Evolutionary conservation across 2,888 invertebrate genomes (phyloP).

Genomic region (Tachina grossa): DNA sequence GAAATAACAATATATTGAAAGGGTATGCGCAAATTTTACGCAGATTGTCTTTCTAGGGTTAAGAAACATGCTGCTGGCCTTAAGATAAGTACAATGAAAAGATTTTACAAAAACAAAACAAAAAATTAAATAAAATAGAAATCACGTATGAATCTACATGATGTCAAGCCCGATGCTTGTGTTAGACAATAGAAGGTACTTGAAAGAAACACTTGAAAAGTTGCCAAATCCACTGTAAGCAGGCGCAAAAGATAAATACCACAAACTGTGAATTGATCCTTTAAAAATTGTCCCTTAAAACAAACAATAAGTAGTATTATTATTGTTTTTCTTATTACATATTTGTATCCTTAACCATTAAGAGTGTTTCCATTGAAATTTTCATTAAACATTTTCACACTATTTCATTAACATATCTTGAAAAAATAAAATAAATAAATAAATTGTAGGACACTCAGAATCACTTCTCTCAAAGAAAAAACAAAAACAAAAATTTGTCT

Average conservation of each 20-base stretch:
- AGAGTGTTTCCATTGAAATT: constrained; percentile 51
- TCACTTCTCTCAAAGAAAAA: neutral
- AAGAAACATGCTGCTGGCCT: constrained; percentile 57
- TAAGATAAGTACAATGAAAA: constrained; percentile 29
- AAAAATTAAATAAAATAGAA: constrained; percentile 45
- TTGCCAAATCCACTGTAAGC: constrained; percentile 69
- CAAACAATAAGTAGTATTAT: constrained; percentile 15
- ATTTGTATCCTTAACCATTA: constrained; percentile 22
- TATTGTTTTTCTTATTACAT: neutral
- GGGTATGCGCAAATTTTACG: too few relatives aligned
- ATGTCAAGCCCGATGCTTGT: constrained; percentile 49
- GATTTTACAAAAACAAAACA: constrained; percentile 26
- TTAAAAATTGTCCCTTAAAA: constrained; percentile 29
- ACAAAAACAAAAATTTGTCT: neutral
- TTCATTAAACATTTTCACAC: constrained; percentile 56
- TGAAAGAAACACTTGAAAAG: constrained; percentile 71
- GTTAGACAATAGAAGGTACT: constrained; percentile 65
- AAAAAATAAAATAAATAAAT: neutral
- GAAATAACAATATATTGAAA: too few relatives aligned
- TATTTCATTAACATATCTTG: constrained; percentile 48
- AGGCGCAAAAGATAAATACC: constrained; percentile 68
- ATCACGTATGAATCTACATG: constrained; percentile 66
- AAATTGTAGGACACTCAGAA: neutral
- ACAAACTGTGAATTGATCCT: constrained; percentile 62
- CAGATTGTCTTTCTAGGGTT: too few relatives aligned